Evolutionary conservation across 2,113 vertebrate genomes (phyloP).

Genomic region (Polyodon spathula): DNA sequence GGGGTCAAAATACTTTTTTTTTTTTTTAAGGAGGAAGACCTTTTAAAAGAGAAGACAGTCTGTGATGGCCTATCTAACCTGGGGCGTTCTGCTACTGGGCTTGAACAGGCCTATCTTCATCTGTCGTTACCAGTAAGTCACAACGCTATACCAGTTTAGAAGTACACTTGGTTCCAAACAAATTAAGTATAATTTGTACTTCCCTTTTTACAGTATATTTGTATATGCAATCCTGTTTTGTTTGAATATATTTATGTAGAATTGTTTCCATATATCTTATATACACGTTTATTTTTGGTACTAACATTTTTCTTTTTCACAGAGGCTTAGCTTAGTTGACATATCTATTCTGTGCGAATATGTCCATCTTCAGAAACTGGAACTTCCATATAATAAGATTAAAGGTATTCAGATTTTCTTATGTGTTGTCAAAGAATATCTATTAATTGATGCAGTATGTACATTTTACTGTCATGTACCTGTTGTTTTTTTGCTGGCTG

Average conservation of each 20-base stretch:
- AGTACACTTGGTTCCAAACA: neutral
- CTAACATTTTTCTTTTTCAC: constrained; percentile 25
- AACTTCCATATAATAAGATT: constrained; percentile 81
- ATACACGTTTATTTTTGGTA: no score
- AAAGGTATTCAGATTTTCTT: constrained; percentile 59
- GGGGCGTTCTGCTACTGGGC: constrained; percentile 56
- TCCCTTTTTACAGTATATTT: neutral
- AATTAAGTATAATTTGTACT: neutral
- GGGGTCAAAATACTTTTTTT: no score
- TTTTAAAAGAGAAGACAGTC: constrained; percentile 53
- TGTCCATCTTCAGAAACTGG: constrained; percentile 73
- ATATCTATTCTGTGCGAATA: constrained; percentile 68
- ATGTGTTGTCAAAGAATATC: neutral
- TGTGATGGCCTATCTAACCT: constrained; percentile 51
- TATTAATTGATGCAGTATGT: neutral
- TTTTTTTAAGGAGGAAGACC: constrained; percentile 42
- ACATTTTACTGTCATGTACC: constrained; percentile 10
- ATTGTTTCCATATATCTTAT: neutral
- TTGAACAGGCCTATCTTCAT: constrained; percentile 58
- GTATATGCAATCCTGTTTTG: neutral
- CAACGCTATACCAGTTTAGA: neutral
- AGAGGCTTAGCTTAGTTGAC: constrained; percentile 61
- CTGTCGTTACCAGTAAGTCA: constrained; percentile 71
- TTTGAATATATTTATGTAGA: constrained; percentile 12
- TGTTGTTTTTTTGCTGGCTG: constrained; percentile 23